A percentile compares a stretch with the other conserved stretches of the same genome.
phyloP scores from a whole-genome alignment of 2,888 invertebrate species.

The Aplocera efformata region DNA sequence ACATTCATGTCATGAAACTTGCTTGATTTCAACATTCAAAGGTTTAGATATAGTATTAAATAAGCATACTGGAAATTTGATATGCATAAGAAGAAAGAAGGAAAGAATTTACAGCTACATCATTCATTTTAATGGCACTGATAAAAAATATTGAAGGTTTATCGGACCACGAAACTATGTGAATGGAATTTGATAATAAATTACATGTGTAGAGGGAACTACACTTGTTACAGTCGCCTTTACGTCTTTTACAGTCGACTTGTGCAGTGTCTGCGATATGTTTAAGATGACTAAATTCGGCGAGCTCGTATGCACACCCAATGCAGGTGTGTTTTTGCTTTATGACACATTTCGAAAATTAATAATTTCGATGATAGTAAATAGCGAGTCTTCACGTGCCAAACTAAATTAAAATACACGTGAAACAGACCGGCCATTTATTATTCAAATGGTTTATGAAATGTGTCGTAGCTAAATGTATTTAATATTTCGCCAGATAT shows the following conservation, averaged over 20 bases:
- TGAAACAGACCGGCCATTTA: constrained; percentile 20
- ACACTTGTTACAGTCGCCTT: constrained; percentile 1
- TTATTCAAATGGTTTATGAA: constrained; percentile 8
- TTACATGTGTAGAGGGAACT: constrained; percentile 5
- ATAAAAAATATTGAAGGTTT: constrained; percentile 16
- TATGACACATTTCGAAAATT: constrained; percentile 6
- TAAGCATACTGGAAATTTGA: not conserved
- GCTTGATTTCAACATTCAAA: not conserved
- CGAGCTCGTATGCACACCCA: constrained; percentile 14
- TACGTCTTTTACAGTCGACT: constrained; percentile 15
- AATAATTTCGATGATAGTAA: constrained; percentile 14
- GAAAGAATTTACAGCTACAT: constrained; percentile 1
- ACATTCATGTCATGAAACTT: not conserved
- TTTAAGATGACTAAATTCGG: constrained; percentile 10
- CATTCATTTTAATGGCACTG: constrained; percentile 8
- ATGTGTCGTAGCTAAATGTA: constrained; percentile 20
- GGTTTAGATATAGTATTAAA: not conserved
- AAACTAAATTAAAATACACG: constrained; percentile 5
- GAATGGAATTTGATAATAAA: not conserved
- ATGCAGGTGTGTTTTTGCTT: constrained; percentile 17
- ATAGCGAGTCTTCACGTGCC: constrained; percentile 19
- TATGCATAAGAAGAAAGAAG: constrained; percentile 1
- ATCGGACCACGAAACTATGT: constrained; percentile 1
- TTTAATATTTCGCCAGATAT: constrained; percentile 14
- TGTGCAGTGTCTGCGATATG: constrained; percentile 19